Evolutionary conservation across 1,140 invertebrate genomes (phyloP), one percentile per base, ranked within the genome.

Genomic region (Drosophila mayri): DNA sequence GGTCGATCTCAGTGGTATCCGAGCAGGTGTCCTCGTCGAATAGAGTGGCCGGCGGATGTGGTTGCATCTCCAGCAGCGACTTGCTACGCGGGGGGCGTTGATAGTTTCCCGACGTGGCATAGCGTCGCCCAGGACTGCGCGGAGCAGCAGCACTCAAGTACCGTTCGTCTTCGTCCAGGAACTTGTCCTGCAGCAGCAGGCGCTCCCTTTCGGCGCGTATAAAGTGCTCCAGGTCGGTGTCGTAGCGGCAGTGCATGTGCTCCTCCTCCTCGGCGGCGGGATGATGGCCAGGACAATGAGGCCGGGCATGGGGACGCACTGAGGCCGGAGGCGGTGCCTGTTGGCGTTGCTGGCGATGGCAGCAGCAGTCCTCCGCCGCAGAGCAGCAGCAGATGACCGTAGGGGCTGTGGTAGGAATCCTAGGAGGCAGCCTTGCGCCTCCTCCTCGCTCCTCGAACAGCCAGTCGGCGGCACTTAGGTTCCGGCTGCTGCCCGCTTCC

Each of bases 21-120:
- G 91, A 92, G 63, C 90, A 92, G 37, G 90, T 92, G 59, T 93
- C 92, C 44, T 93, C 92, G 57, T 93, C 92, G 35, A 77, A 93
- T 14, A 85, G 76, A n/a, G 54, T 86, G 1, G 92, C 77, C 10
- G 91, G 91, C 52, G 87, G 91, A 58, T 88, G 91, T 54, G 87
- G 91, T 59, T 88, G 91, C 62, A 93, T 92, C 54, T 93, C 92
- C 32, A 93, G 63, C 75, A 92, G 50, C 6, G 91, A 92, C 64
- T 93, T 93, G 57, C 87, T 92, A 58, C 92, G 85, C 22, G 76
- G 50, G 3, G 92, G 91, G 8, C 91, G 81, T 8, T 73, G 63
- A 30, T 92, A 92, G 46, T 59, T 73, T 35, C 62, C 62, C 37
- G 64, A 20, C 18, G 63, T 7, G 5, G 58, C 20, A 57, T 88